Conservation (phyloP, 2,888 invertebrate genomes). For the Eremobia ochroleuca region DNA sequence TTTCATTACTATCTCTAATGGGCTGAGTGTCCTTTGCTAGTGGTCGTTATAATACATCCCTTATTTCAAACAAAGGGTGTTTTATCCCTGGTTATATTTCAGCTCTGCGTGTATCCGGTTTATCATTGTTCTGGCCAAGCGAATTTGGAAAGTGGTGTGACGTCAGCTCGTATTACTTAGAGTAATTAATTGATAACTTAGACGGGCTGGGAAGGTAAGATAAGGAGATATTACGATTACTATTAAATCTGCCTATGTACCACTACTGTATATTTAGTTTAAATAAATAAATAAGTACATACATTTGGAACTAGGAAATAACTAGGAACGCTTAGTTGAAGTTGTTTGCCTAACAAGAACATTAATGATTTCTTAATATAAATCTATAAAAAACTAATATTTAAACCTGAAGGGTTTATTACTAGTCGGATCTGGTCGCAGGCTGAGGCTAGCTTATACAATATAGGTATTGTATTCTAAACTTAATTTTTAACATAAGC, state of each 20-base stretch:
- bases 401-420: no score
- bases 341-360: no score
- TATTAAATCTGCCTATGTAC: background rate
- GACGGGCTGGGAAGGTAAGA: background rate
- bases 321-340: no score
- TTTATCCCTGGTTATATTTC: constrained; percentile 46
- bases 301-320: background rate
- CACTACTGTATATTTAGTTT: background rate
- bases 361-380: no score
- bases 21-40: constrained; percentile 40
- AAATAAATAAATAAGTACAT: background rate
- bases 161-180: constrained; percentile 28
- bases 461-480: no score
- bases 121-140: constrained; percentile 54
- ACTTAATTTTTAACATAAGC: no score
- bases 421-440: no score
- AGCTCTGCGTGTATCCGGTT: constrained; percentile 28
- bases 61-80: constrained; percentile 59
- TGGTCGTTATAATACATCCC: constrained; percentile 50
- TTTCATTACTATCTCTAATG: constrained; percentile 55
- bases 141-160: constrained; percentile 41
- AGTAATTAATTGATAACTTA: constrained; percentile 40
- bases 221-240: background rate
- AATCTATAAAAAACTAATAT: no score
- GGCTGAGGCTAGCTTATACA: no score